Base-by-base conservation (phyloP, 2,797 vertebrate genomes). In the Rhinophrynus dorsalis region DNA sequence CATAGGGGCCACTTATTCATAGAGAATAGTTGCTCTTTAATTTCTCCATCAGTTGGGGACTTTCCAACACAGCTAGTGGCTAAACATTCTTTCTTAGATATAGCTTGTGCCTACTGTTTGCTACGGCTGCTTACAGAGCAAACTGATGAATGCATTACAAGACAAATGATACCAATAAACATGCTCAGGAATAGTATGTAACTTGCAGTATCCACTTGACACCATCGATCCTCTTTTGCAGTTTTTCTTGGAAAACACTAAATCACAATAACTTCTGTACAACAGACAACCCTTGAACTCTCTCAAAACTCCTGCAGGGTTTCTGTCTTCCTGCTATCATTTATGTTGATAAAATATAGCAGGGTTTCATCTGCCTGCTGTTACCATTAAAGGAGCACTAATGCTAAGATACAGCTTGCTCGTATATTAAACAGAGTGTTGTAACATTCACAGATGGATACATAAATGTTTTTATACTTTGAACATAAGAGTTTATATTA, bases 101-200 rank as follows among this genome's bases (percentile, higher is more conserved):
- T 11, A 18, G 30, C 5, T 64, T 62, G 18, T 58, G 17, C 56
- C 72, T 32, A 64, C 15, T 64, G 44, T 75, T 61, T 38, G 35
- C 37, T 35, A 17, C 30, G 29, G 38, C 17, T 27, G 2, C 51
- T 73, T 29, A n/a, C 23, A 60, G 57, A 42, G 6, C 54, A 29
- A 8, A 45, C 6, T 37, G 50, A 58, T 63, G 0, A 32, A 5
- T n/a, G 1, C 9, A 55, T 40, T 51, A 12, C n/a, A 58, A 60
- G 64, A 73, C 64, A 70, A 37, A n/a, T 52, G 58, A 44, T 4
- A 13, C 18, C 51, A 67, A 21, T 18, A 4, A 55, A 3, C 12
- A 27, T 67, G 51, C 11, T 37, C 17, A 18, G 42, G 42, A 45
- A 10, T 45, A 45, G 20, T 45, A 45, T 45, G 17, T 45, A 45